Base-by-base conservation (phyloP, 2,113 vertebrate genomes). In the Phasianus colchicus region DNA sequence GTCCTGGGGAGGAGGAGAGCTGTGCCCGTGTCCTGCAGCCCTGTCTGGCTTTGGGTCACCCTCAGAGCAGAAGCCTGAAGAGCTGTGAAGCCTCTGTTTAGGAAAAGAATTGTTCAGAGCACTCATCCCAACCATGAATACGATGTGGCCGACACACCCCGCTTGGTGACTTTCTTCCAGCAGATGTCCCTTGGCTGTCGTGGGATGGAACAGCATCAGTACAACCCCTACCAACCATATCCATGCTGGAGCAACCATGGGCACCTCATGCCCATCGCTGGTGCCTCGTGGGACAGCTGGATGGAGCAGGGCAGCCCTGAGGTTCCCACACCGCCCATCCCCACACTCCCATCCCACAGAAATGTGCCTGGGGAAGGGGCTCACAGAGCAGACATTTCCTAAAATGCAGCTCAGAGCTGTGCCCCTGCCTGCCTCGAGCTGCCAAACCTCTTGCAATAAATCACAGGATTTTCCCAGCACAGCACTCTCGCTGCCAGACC, bases 341-440 rank as follows among this genome's bases (percentile, higher is more conserved):
- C 0, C 11, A 6, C 25, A 21, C 1, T 9, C n/a, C 54, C 60
- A 45, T 14, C 43, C 16, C 0, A 1, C 17, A 50, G 57, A 47
- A 61, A 67, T 52, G 21, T 9, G 43, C 32, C 52, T 13, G 43
- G 7, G 18, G 24, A 73, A 45, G 34, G 74, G 32, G 10, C 24
- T 22, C 3, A 1, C 14, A 42, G 32, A 83, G 34, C 0, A 0
- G 14, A 13, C 1, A 2, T 45, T 52, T 25, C 76, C 63, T 38
- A 58, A 78, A 82, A 42, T 34, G 30, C 87, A 30, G 18, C 19
- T 21, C 43, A 64, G 47, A 11, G 42, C 70, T 71, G 24, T 27
- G n/a, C 30, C 12, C 38, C 30, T 47, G 34, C 66, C 40, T 34
- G 30, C n/a, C 75, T 86, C 5, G 0, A 20, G 42, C 32, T 83